Conservation (phyloP, 2,113 vertebrate genomes). For the Salvelinus fontinalis region DNA sequence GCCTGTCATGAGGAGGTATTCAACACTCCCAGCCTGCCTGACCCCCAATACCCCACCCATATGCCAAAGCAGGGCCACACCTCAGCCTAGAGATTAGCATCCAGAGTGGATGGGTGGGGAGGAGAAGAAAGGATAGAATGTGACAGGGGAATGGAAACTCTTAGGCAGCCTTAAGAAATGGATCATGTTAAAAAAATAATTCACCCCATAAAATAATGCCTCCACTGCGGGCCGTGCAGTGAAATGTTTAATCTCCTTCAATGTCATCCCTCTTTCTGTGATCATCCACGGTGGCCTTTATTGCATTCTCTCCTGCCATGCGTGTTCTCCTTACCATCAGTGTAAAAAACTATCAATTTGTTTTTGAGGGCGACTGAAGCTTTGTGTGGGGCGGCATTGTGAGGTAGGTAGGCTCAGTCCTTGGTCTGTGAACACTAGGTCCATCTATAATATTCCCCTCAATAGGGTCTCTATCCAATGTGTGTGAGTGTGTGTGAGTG, state of each 20-base stretch:
- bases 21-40: too few species aligned
- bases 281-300: constrained; percentile 9
- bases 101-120: constrained; percentile 28
- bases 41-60: too few species aligned
- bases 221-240: neutral
- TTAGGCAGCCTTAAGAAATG: constrained; percentile 36
- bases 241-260: constrained; percentile 14
- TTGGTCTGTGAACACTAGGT: constrained; percentile 9
- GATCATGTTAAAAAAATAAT: neutral
- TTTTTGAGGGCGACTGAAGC: constrained; percentile 25
- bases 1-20: neutral
- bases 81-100: constrained; percentile 37
- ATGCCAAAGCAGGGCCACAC: too few species aligned
- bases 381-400: constrained; percentile 25
- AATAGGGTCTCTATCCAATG: neutral
- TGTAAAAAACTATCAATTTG: constrained; percentile 23
- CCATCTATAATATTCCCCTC: neutral
- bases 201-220: neutral
- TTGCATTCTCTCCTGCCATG: constrained; percentile 19
- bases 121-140: constrained; percentile 16
- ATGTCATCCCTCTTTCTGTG: constrained; percentile 22
- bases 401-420: neutral
- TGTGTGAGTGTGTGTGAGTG: constrained; percentile 10
- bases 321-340: constrained; percentile 23
- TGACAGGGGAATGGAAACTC: constrained; percentile 58